These are phyloP conservation scores for Pseudococcus jackbeardsleyi DNA, from an alignment of 2,888 invertebrate species.

Conservation along the genomic window DNA sequence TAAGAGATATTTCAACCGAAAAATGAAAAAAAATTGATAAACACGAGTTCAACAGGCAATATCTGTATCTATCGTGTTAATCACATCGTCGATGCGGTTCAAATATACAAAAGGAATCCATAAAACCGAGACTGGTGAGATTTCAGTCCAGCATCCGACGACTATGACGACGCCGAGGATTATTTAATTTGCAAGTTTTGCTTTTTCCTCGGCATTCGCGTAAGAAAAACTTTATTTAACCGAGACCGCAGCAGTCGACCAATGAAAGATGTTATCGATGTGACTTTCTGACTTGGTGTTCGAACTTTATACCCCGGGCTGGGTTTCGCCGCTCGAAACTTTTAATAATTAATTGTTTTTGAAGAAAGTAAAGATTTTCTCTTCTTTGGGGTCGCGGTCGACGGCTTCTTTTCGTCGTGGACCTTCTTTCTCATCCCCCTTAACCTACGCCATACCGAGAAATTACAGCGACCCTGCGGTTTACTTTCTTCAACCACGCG, in stretches of 20 bases:
- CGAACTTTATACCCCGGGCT: neutral
- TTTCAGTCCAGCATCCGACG: neutral
- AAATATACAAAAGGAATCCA: no score
- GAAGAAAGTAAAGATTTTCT: conserved; percentile 1
- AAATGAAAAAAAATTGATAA: no score
- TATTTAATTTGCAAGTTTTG: conserved; percentile 10
- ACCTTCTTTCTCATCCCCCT: neutral
- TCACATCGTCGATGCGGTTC: no score
- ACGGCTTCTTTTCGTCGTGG: neutral
- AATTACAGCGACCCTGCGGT: neutral
- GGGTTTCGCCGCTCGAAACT: neutral
- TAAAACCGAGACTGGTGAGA: no score
- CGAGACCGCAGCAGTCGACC: neutral
- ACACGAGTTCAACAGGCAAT: no score
- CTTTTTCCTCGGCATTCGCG: neutral
- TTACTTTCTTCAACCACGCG: neutral
- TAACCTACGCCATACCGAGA: neutral
- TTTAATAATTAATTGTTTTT: conserved; percentile 10
- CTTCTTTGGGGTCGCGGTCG: neutral
- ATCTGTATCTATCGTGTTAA: no score
- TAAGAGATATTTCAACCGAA: no score
- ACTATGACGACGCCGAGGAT: neutral
- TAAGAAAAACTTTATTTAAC: neutral
- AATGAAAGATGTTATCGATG: conserved; percentile 10
- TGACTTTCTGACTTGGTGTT: neutral